A percentile compares a stretch with the other conserved stretches of the same genome.
Conservation (phyloP, 2,113 vertebrate species). For the Trogon melanurus region DNA sequence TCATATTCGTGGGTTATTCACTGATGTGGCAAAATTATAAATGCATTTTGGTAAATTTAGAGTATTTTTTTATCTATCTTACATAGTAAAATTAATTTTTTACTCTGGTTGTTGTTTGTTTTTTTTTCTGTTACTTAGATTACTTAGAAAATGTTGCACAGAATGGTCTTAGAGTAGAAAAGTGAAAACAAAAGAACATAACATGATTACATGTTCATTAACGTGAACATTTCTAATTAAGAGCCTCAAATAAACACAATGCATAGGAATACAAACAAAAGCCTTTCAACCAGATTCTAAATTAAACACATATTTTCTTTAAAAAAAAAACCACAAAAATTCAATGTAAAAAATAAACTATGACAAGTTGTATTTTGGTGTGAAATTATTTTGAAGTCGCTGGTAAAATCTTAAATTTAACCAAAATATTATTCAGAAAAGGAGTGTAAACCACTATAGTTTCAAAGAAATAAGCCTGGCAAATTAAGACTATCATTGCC, state of each 20-base stretch:
- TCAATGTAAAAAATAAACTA: background rate
- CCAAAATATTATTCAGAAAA: background rate
- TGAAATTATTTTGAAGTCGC: background rate
- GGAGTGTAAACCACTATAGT: accelerated
- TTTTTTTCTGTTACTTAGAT: background rate
- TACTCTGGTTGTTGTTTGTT: background rate
- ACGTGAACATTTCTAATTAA: background rate
- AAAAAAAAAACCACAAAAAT: background rate
- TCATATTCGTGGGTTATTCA: background rate
- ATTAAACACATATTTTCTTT: background rate
- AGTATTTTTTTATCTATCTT: background rate
- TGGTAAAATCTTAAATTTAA: background rate
- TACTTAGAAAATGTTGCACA: background rate
- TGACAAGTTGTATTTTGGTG: background rate
- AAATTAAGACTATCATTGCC: background rate
- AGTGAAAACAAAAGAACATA: background rate
- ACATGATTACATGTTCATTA: background rate
- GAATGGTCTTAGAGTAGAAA: background rate
- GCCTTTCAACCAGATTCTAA: background rate
- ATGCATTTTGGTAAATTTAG: background rate
- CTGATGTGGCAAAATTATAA: background rate
- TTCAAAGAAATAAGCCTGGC: background rate
- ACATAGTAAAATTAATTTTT: background rate
- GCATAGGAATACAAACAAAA: background rate
- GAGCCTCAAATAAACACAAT: background rate